These are phyloP conservation scores for Poicephalus meyeri DNA, from an alignment of 2,113 vertebrate species.

Conservation along the genomic window DNA sequence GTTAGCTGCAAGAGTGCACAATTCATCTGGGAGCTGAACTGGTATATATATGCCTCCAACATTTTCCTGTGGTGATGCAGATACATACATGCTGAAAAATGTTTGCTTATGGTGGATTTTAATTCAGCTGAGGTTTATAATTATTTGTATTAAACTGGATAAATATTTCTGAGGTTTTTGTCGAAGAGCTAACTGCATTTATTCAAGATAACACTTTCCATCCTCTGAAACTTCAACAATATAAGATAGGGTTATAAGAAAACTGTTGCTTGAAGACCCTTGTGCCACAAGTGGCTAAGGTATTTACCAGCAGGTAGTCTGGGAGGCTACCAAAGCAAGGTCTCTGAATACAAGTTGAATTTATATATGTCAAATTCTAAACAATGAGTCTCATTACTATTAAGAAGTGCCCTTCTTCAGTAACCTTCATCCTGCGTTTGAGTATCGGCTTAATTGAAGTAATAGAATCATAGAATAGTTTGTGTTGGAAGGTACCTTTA, in stretches of 20 bases:
- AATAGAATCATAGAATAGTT: not conserved
- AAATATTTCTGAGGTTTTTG: not conserved
- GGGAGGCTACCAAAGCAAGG: not conserved
- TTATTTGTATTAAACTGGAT: not conserved
- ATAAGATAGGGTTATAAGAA: not conserved
- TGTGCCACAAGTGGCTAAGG: not conserved
- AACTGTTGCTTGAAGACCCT: accelerated
- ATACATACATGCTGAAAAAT: not conserved
- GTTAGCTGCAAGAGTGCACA: accelerated
- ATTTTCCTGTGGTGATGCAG: not conserved
- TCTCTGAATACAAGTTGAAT: not conserved
- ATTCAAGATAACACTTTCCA: not conserved
- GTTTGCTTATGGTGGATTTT: not conserved
- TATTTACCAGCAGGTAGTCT: not conserved
- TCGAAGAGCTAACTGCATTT: not conserved
- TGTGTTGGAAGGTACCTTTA: not conserved
- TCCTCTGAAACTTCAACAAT: not conserved
- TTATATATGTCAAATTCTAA: not conserved
- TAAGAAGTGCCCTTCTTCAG: not conserved
- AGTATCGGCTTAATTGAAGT: not conserved
- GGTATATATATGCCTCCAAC: accelerated
- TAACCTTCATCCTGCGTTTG: not conserved
- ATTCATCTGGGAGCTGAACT: not conserved
- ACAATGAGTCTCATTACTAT: not conserved
- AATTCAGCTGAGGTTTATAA: not conserved